phyloP scores from a whole-genome alignment of 2,797 vertebrate species.

The Syngnathus acus region DNA sequence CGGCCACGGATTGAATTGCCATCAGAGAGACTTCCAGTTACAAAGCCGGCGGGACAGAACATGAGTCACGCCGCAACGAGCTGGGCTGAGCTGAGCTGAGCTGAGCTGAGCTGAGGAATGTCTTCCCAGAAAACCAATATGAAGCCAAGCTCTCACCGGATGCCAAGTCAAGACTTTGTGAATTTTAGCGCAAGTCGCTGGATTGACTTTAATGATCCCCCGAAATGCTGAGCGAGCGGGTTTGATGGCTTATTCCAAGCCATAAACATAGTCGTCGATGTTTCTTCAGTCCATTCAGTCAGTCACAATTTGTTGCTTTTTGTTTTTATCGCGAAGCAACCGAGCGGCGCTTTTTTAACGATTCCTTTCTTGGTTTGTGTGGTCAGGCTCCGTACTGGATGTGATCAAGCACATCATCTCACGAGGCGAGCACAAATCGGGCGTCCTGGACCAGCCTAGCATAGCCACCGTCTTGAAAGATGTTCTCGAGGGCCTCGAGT shows the following conservation, averaged over 20 bases:
- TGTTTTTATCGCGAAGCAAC: background rate
- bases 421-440: slow-evolving; percentile 89
- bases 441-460: slow-evolving; percentile 88
- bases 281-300: background rate
- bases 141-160: slow-evolving; percentile 7
- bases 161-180: slow-evolving; percentile 14
- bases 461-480: slow-evolving; percentile 94
- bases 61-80: slow-evolving; percentile 45
- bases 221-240: slow-evolving; percentile 5
- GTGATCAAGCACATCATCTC: slow-evolving; percentile 97
- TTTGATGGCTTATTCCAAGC: background rate
- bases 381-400: slow-evolving; percentile 88
- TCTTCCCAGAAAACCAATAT: slow-evolving; percentile 33
- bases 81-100: slow-evolving; percentile 14
- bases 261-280: background rate
- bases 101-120: slow-evolving; percentile 20
- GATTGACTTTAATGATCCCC: background rate
- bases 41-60: slow-evolving; percentile 25
- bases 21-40: slow-evolving; percentile 22
- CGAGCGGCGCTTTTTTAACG: background rate
- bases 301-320: background rate
- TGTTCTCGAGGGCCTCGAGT: slow-evolving; percentile 90
- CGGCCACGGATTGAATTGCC: slow-evolving; percentile 24
- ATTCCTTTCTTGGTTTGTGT: slow-evolving; percentile 12
- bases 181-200: slow-evolving; percentile 15